These are phyloP conservation scores for Crossaster papposus DNA, from an alignment of 53 echinoderm and acorn worm genomes.

Conservation along the genomic window DNA sequence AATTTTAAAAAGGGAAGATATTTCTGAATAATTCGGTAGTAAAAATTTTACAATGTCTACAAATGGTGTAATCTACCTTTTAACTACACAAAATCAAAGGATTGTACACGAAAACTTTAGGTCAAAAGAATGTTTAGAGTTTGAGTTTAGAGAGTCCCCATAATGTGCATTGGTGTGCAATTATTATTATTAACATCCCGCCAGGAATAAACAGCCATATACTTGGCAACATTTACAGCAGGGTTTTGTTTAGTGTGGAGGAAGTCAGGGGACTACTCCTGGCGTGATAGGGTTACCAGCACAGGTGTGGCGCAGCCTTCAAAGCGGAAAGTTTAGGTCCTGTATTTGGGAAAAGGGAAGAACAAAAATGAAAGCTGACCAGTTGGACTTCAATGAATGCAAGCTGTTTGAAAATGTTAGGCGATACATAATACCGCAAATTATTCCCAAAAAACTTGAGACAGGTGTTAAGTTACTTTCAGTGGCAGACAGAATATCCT, in stretches of 20 bases:
- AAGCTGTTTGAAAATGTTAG: not conserved
- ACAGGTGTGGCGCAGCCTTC: constrained; percentile 22
- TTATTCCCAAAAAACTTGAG: not conserved
- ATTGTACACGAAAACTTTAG: too few species aligned
- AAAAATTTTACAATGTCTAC: too few species aligned
- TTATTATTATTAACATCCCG: not conserved
- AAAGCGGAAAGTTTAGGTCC: constrained; percentile 7
- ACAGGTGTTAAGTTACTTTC: not conserved
- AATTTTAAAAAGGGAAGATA: too few species aligned
- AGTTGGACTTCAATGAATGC: not conserved
- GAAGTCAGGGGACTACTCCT: constrained; percentile 26
- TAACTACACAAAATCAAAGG: too few species aligned
- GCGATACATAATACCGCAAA: not conserved
- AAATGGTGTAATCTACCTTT: too few species aligned
- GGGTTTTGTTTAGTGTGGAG: constrained; percentile 31
- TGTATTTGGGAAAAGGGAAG: not conserved
- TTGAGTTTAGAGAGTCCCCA: too few species aligned
- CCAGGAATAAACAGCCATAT: constrained; percentile 24
- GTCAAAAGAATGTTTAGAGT: too few species aligned
- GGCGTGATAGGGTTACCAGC: constrained; percentile 9
- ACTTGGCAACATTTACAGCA: not conserved
- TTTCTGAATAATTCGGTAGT: too few species aligned
- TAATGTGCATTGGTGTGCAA: too few species aligned
- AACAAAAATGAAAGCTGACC: constrained; percentile 18
- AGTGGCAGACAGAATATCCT: too few species aligned